Base-by-base conservation (phyloP, 2,113 vertebrate genomes). In the Donacobius atricapilla region DNA sequence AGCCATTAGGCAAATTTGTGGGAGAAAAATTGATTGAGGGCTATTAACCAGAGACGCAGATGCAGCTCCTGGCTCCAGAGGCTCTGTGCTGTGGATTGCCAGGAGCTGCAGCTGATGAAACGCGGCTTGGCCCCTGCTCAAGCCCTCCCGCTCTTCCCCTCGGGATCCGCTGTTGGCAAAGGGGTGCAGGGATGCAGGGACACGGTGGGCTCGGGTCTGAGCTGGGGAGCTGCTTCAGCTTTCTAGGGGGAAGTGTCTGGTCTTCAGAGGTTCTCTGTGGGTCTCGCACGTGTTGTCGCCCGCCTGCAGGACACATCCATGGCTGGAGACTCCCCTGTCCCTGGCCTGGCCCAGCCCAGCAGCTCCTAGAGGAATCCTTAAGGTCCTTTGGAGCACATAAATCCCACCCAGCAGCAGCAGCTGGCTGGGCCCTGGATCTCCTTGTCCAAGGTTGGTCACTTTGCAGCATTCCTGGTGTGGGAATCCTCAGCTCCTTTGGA, bases 1-100 rank as follows among this genome's bases (percentile, higher is more conserved):
- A 94, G 86, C 93, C 93, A 92, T 96, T 93, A 96, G 93, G 89
- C 73, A 78, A 77, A 94, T 95, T 37, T 73, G 86, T 33, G 91
- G 89, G 60, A 84, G 91, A 50, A 71, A 53, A 95, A 96, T 93
- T 96, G 93, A 92, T 96, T 73, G 64, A 51, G 50, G 72, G 57
- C 82, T 81, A 11, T 92, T 91, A 76, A 80, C 7, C 44, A 19
- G 35, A 75, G 80, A 37, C 1, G 4, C 78, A 93, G 91, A 69
- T 21, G 69, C 9, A 77, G 91, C 48, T 60, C 11, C 76, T 75
- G 80, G 76, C 83, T 89, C 45, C 3, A 1, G 57, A 83, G 79
- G 56, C 68, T 51, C 56, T 4, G 16, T 4, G 14, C 31, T 16
- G 35, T 11, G 79, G 10, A 13, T 37, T 61, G 80, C 37, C 68